These are phyloP conservation scores for Nesoenas mayeri DNA, from an alignment of 2,113 vertebrate species.

Conservation along the genomic window DNA sequence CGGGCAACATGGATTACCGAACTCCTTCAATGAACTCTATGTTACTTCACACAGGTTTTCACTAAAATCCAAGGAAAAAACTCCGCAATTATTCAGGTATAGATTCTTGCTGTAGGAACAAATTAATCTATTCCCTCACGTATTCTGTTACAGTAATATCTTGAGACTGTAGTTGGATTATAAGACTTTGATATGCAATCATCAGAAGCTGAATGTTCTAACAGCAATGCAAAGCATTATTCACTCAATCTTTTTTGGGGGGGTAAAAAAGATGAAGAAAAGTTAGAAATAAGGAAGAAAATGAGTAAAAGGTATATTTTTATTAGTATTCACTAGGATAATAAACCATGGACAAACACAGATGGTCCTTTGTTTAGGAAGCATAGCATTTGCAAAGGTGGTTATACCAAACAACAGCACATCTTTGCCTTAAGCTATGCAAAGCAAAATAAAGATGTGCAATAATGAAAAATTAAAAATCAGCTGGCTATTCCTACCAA, in stretches of 20 bases:
- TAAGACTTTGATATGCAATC: background rate
- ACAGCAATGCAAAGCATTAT: background rate
- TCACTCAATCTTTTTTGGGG: background rate
- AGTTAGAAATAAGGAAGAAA: background rate
- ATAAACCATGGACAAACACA: background rate
- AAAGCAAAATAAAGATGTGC: background rate
- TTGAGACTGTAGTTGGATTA: background rate
- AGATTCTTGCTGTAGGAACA: background rate
- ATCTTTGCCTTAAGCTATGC: background rate
- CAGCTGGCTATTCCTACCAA: background rate
- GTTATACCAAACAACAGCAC: background rate
- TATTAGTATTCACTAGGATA: background rate
- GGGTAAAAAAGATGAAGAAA: background rate
- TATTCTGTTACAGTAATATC: background rate
- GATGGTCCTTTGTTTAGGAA: background rate
- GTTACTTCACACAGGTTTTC: background rate
- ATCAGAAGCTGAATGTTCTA: background rate
- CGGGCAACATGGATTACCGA: accelerated
- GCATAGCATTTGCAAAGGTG: background rate
- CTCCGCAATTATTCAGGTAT: background rate
- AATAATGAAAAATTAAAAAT: background rate
- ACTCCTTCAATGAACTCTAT: background rate
- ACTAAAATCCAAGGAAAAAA: background rate
- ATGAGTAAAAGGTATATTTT: background rate
- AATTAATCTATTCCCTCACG: background rate